phyloP scores from a whole-genome alignment of 2,797 vertebrate genomes.

The Liasis olivaceus region DNA sequence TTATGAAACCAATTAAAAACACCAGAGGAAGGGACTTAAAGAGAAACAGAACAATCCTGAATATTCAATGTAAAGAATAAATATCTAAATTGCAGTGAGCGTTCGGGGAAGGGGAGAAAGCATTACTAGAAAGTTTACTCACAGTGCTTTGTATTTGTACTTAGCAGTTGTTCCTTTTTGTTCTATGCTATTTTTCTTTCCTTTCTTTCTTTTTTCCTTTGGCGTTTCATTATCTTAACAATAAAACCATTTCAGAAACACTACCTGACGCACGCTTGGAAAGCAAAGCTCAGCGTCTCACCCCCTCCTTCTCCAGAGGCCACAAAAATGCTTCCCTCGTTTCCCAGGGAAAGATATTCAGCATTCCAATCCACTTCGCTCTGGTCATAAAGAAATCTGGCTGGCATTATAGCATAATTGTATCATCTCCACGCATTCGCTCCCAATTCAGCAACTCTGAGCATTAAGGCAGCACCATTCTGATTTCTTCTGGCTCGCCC shows the following conservation, averaged over 20 bases:
- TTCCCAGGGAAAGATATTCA: not conserved
- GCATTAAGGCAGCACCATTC: not conserved
- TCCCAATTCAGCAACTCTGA: not conserved
- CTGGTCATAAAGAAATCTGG: not conserved
- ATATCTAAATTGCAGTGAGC: no score
- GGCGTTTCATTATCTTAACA: not conserved
- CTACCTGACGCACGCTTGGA: not conserved
- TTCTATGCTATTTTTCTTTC: not conserved
- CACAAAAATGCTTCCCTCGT: not conserved
- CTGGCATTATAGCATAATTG: not conserved
- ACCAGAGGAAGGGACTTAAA: no score
- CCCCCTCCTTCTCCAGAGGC: not conserved
- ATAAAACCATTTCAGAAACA: not conserved
- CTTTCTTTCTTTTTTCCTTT: not conserved
- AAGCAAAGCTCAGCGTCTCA: not conserved
- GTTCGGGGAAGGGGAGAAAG: not conserved
- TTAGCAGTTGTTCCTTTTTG: not conserved
- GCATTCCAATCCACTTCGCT: not conserved
- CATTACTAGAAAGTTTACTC: not conserved
- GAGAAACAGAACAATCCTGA: no score
- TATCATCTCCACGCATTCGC: not conserved
- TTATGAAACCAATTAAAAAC: no score
- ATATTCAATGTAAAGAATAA: no score
- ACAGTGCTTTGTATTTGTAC: not conserved
- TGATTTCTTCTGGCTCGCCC: not conserved